Base-by-base conservation (phyloP, 2,888 invertebrate genomes). In the Anodontia alba region DNA sequence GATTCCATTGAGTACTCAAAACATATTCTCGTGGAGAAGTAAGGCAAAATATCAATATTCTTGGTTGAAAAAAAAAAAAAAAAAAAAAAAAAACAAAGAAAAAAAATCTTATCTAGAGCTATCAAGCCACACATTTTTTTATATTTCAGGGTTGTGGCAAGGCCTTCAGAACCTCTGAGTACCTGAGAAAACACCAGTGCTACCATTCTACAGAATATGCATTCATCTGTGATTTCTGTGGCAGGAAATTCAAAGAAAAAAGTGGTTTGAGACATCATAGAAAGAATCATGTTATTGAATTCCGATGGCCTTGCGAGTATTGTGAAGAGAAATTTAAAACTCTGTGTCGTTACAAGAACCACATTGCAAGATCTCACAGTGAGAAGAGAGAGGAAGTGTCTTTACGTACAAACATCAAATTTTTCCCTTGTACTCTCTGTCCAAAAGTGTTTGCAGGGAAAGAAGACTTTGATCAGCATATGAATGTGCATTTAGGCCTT, bases 141-240 rank as follows among this genome's bases (percentile, higher is more conserved):
- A 8, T 20, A n/a, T 73, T 81, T 62, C 66, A 85, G 84, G 78
- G 70, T 10, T 85, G 84, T 70, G 67, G 54, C 23, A 85, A 81
- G 69, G 49, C 71, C 12, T 86, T 86, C 51, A 73, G 85, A 36
- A 79, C 76, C 31, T 83, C 76, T 29, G 68, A 74, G 15, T 78
- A 81, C 66, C 57, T 81, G 12, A 76, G 68, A 31, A 83, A 83
- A 69, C 85, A 86, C 31, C 68, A 62, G 0, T 31, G 79, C 0
- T 73, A 49, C 54, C 62, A 62, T 20, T 62, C 33, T 20, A 17
- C 3, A 12, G 31, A 31, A 1, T 62, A 62, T 17, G 74, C 78
- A 15, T 83, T 62, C 66, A 73, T 86, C 0, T 86, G 85, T 79
- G 85, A 86, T 66, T 54, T 83, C 10, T 86, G 85, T 72, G 85